Evolutionary conservation across 2,888 invertebrate genomes (phyloP).

Genomic region (Dasypolia templi): DNA sequence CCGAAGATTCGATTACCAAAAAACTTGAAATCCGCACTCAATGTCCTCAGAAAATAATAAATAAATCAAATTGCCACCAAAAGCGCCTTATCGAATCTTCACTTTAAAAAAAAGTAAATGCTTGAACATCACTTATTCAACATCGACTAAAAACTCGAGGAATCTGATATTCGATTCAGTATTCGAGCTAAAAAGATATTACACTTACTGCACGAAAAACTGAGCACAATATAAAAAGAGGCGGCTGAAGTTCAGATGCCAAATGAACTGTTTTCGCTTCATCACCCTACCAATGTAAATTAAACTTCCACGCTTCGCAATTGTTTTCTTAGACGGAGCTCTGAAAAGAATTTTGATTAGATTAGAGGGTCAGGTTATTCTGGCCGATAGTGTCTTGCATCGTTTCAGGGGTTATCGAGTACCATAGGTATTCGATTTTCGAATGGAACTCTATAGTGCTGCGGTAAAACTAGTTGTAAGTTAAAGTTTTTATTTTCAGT

Average conservation of each 20-base stretch:
- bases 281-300: slow-evolving; percentile 58
- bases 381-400: slow-evolving; percentile 67
- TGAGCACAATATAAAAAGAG: slow-evolving; percentile 67
- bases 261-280: slow-evolving; percentile 72
- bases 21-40: neutral
- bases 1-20: neutral
- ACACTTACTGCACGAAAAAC: slow-evolving; percentile 69
- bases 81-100: slow-evolving; percentile 22
- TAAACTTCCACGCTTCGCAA: slow-evolving; percentile 50
- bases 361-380: slow-evolving; percentile 58
- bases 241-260: slow-evolving; percentile 71
- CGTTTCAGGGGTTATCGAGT: slow-evolving; percentile 70
- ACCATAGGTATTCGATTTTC: slow-evolving; percentile 68
- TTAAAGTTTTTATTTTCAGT: slow-evolving; percentile 34
- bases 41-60: neutral
- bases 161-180: slow-evolving; percentile 55
- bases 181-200: slow-evolving; percentile 63
- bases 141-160: slow-evolving; percentile 50
- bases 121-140: slow-evolving; percentile 39
- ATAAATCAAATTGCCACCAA: slow-evolving; percentile 22
- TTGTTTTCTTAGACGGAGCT: slow-evolving; percentile 34
- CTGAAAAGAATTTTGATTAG: slow-evolving; percentile 48
- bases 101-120: slow-evolving; percentile 16
- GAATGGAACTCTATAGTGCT: slow-evolving; percentile 63
- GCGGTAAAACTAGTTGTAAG: slow-evolving; percentile 61